Evolutionary conservation across 92 coral and sea anemone genomes (phyloP), one percentile per base, ranked within the genome.

Genomic region (Porites divaricata): DNA sequence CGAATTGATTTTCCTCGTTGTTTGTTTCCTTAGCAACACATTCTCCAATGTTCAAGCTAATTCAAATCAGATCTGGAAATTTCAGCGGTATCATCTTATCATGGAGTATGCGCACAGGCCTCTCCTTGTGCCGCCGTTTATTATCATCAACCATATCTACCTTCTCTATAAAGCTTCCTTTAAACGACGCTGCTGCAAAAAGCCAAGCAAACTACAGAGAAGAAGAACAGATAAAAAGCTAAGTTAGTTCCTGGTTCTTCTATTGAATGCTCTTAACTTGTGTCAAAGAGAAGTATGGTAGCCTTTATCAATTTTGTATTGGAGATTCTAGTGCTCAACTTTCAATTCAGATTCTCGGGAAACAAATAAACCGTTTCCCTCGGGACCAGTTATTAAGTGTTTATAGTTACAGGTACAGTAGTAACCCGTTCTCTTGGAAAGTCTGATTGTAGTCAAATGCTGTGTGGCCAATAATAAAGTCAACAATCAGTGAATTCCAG

Each of bases 71-170:
- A 93, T 93, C 74, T 93, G 97, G 97, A 93, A 93, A 79, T 93
- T 91, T 62, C 94, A 91, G 86, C 88, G 97, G 63, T 93, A 88
- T 74, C 89, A 91, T 26, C 83, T 91, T 65, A 89, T 93, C 50
- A 91, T 93, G 97, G 97, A 93, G 90, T 93, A 93, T 79, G 86
- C 92, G 63, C 88, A 90, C 83, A 88, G 97, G 63, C 97, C 97
- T 6, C 58, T 91, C 35, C 86, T 93, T n/a, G 95, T 93, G 12
- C 97, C 97, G n/a, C 97, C 97, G 28, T 88, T 93, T 72, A 93
- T 93, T 41, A 71, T 93, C 62, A 72, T 93, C 49, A 88, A 80
- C 77, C 97, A 93, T 67, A 52, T 88, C 77, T 54, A 88, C 64
- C 81, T 89, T 45, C 57, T 89, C 63, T 89, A 84, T 86, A 84